Conservation (phyloP, 2,797 vertebrate species). For the Spinus olivaceus region DNA sequence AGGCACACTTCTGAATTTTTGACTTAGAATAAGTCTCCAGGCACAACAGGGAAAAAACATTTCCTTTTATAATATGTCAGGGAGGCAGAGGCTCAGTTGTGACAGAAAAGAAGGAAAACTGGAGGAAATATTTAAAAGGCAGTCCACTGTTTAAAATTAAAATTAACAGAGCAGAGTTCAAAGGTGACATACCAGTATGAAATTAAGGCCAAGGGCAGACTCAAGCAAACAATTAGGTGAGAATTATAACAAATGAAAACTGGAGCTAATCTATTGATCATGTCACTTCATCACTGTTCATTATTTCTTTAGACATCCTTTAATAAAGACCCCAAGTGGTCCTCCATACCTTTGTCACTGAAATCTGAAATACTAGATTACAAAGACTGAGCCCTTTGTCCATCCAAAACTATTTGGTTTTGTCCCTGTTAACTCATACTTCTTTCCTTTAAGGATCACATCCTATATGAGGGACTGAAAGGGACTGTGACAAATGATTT, state of each 20-base stretch:
- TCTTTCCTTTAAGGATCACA: background rate
- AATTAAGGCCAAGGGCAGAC: slow-evolving; percentile 18
- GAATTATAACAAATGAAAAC: slow-evolving; percentile 43
- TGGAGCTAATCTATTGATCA: slow-evolving; percentile 36
- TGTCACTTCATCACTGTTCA: background rate
- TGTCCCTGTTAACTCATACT: background rate
- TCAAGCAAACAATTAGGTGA: slow-evolving; percentile 36
- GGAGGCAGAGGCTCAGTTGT: background rate
- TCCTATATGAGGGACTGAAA: background rate
- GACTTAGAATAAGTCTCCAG: background rate
- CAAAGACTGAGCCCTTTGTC: background rate
- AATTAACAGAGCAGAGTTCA: slow-evolving; percentile 48
- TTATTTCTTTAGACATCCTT: background rate
- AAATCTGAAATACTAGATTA: slow-evolving; percentile 9
- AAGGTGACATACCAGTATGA: slow-evolving; percentile 44
- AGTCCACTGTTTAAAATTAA: slow-evolving; percentile 51
- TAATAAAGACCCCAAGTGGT: background rate
- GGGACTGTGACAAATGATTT: background rate
- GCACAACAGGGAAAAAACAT: background rate
- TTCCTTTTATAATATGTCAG: background rate
- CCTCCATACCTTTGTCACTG: background rate
- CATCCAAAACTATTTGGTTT: background rate
- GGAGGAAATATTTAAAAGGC: slow-evolving; percentile 21
- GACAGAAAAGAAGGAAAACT: background rate
- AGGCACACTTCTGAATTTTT: background rate